A percentile compares a stretch with the other conserved stretches of the same genome.
phyloP scores from a whole-genome alignment of 2,113 vertebrate genomes.

The Labeo catla region DNA sequence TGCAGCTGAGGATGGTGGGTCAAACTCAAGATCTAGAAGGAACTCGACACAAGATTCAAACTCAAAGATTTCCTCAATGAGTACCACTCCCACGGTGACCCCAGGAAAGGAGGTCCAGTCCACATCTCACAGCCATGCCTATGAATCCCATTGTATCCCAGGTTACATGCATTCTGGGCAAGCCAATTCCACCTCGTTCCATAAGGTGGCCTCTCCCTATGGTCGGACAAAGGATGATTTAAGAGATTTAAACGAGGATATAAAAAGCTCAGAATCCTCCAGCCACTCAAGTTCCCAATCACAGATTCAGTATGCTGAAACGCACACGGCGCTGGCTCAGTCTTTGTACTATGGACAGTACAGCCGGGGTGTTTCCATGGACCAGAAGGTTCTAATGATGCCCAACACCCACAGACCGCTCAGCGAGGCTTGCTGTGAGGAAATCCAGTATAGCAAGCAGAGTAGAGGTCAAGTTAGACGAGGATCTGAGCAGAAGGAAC shows the following conservation, averaged over 20 bases:
- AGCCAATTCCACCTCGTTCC: constrained; percentile 77
- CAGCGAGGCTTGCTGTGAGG: constrained; percentile 90
- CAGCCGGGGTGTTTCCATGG: constrained; percentile 93
- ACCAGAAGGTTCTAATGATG: constrained; percentile 93
- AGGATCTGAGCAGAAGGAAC: constrained; percentile 82
- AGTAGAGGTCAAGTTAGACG: constrained; percentile 79
- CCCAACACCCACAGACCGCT: constrained; percentile 86
- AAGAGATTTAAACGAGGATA: constrained; percentile 85
- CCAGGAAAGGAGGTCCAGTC: constrained; percentile 88
- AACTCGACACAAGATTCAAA: constrained; percentile 84
- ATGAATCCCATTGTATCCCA: constrained; percentile 94
- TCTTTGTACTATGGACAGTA: constrained; percentile 98
- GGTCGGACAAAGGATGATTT: constrained; percentile 85
- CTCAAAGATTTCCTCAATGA: constrained; percentile 84
- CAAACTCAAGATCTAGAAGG: constrained; percentile 88
- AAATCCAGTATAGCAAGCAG: constrained; percentile 86
- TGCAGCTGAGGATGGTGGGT: constrained; percentile 91
- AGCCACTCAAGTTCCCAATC: constrained; percentile 78
- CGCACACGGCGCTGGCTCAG: constrained; percentile 95
- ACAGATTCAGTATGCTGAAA: constrained; percentile 92
- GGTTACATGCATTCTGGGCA: constrained; percentile 89
- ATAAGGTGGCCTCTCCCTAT: constrained; percentile 77
- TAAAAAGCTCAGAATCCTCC: constrained; percentile 80
- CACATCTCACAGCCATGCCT: constrained; percentile 91
- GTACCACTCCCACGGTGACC: constrained; percentile 72